Evolutionary conservation across 2,888 invertebrate species (phyloP).

Genomic region (Embidobia sp.): DNA sequence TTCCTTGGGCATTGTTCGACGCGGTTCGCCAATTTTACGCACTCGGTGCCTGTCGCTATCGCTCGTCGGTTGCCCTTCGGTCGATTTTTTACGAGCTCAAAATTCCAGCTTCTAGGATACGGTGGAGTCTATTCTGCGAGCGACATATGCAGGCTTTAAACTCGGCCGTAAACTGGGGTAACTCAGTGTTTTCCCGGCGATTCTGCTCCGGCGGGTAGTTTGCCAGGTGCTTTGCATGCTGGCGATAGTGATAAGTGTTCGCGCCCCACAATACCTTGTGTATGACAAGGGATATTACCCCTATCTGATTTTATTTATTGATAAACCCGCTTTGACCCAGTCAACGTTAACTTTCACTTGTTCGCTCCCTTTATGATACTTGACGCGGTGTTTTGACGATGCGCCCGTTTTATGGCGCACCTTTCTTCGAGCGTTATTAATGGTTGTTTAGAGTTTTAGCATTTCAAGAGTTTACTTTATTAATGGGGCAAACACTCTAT

Average conservation of each 20-base stretch:
- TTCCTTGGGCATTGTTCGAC: conserved; percentile 58
- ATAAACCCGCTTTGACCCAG: conserved; percentile 54
- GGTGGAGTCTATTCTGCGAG: conserved; percentile 31
- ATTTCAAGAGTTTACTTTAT: conserved; percentile 27
- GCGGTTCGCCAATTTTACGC: conserved; percentile 44
- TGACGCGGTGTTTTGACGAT: conserved; percentile 36
- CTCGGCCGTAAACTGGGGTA: conserved; percentile 67
- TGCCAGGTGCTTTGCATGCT: conserved; percentile 54
- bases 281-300: conserved; percentile 54
- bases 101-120: conserved; percentile 55
- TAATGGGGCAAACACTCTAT: conserved; percentile 7
- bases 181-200: conserved; percentile 51
- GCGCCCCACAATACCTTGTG: conserved; percentile 35
- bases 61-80: conserved; percentile 31
- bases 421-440: conserved; percentile 35
- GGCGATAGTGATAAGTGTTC: conserved; percentile 61
- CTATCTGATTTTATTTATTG: conserved; percentile 57
- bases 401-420: conserved; percentile 20
- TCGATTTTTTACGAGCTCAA: conserved; percentile 60
- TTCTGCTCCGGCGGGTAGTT: conserved; percentile 45
- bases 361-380: conserved; percentile 26
- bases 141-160: conserved; percentile 66
- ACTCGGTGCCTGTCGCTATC: conserved; percentile 17
- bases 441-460: conserved; percentile 8
- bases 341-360: conserved; percentile 44